Evolutionary conservation across 2,113 vertebrate species (phyloP), one percentile per base, ranked within the genome.

Genomic region (Sceloporus tristichus): DNA sequence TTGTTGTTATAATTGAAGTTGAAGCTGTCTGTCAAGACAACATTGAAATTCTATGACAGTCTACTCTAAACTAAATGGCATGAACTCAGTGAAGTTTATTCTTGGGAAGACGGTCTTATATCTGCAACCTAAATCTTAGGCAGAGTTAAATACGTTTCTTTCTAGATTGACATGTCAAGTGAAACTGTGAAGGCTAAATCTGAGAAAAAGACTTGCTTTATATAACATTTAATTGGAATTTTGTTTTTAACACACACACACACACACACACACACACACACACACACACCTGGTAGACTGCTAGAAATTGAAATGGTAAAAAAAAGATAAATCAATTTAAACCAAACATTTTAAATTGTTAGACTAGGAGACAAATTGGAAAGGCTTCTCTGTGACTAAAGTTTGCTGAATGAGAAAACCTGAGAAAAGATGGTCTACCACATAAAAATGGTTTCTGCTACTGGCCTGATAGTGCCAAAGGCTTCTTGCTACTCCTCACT

Each of bases 71-170:
- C 13, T 16, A 16, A 18, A 62, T 62, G 0, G 18, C 59, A 62
- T 62, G 59, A 62, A 62, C 2, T 18, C 59, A 62, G 13, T 62
- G 59, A 14, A 18, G 18, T 62, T 62, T 62, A 13, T 62, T 62
- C 13, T 13, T 3, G 16, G 59, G 42, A 48, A 48, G 42, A 6
- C 42, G 6, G 13, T 62, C 59, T 1, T 62, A 62, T 11, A 13
- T 16, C 59, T 62, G 59, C 59, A 62, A 62, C n/a, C 29, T n/a
- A 71, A 71, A 68, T 23, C 18, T 25, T 23, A 68, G 27, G 25
- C 5, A 86, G 82, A 83, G 80, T 86, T 90, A 92, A 94, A 91
- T 1, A 74, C 21, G 25, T 34, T 86, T 19, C 62, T 82, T 90
- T 25, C 89, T 85, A 70, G 71, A n/a, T 9, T 23, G 53, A 59